Evolutionary conservation across 2,797 vertebrate genomes (phyloP).

Genomic region (Borostomias antarcticus): DNA sequence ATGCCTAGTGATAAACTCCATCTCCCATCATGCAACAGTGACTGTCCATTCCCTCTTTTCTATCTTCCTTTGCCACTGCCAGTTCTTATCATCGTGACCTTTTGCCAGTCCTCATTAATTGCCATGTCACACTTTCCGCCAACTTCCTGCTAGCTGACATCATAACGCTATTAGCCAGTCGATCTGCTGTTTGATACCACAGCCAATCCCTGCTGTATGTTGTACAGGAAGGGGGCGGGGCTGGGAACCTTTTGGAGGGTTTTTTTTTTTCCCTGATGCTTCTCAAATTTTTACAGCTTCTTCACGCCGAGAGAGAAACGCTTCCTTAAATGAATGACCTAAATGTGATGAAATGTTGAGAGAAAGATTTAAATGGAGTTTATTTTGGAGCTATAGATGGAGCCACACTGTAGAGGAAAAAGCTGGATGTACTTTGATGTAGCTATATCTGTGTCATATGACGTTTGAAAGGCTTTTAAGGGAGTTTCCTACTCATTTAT

Average conservation of each 20-base stretch:
- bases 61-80: conserved; percentile 44
- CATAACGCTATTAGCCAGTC: conserved; percentile 43
- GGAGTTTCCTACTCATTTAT: conserved; percentile 68
- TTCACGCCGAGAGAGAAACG: conserved; percentile 59
- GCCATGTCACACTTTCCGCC: conserved; percentile 58
- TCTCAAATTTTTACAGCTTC: conserved; percentile 44
- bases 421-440: conserved; percentile 71
- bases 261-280: conserved; percentile 37
- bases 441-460: conserved; percentile 44
- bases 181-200: conserved; percentile 37
- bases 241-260: conserved; percentile 37
- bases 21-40: conserved; percentile 23
- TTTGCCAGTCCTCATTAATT: conserved; percentile 60
- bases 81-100: conserved; percentile 45
- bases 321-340: conserved; percentile 56
- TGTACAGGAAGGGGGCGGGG: conserved; percentile 34
- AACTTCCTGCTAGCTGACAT: conserved; percentile 51
- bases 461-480: conserved; percentile 70
- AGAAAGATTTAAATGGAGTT: conserved; percentile 71
- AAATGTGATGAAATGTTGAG: conserved; percentile 64
- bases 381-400: conserved; percentile 67
- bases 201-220: conserved; percentile 37
- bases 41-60: conserved; percentile 27
- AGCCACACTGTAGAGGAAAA: conserved; percentile 52
- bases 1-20: conserved; percentile 11